These are phyloP conservation scores for Sula dactylatra DNA, from an alignment of 2,113 vertebrate genomes.

Conservation along the genomic window DNA sequence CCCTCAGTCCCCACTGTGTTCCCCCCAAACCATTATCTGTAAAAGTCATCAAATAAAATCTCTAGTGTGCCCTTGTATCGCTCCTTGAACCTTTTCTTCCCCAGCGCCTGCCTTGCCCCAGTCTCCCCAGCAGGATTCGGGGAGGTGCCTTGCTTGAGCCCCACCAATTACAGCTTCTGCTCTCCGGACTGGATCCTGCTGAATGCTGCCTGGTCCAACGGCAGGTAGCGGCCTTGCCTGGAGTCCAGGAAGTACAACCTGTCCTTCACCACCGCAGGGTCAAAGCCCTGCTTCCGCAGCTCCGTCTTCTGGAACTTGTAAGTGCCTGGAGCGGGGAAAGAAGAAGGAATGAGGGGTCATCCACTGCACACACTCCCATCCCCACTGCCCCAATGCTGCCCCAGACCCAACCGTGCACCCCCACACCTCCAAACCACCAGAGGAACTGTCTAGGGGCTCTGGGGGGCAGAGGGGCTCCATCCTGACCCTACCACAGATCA, in stretches of 20 bases:
- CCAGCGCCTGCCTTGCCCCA: not conserved
- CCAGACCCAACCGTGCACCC: not conserved
- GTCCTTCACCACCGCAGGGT: slow-evolving; percentile 81
- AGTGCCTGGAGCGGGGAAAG: slow-evolving; percentile 78
- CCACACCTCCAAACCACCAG: not conserved
- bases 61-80: not conserved
- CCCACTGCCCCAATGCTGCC: rapidly evolving
- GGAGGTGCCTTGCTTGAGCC: not conserved
- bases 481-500: not conserved
- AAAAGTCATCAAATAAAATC: not conserved
- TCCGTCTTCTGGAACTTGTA: slow-evolving; percentile 96
- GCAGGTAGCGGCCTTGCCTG: slow-evolving; percentile 81
- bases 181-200: slow-evolving; percentile 84
- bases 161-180: slow-evolving; percentile 81
- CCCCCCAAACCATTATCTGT: not conserved
- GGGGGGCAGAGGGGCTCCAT: not conserved
- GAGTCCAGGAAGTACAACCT: slow-evolving; percentile 89
- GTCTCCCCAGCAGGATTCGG: not conserved
- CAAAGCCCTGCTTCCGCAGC: slow-evolving; percentile 86
- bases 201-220: slow-evolving; percentile 78
- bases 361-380: not conserved
- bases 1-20: not conserved
- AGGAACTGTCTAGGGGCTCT: not conserved
- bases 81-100: not conserved
- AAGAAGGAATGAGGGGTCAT: not conserved